Evolutionary conservation across 2,888 invertebrate genomes (phyloP).

Genomic region (Drosophila atroscutellata): DNA sequence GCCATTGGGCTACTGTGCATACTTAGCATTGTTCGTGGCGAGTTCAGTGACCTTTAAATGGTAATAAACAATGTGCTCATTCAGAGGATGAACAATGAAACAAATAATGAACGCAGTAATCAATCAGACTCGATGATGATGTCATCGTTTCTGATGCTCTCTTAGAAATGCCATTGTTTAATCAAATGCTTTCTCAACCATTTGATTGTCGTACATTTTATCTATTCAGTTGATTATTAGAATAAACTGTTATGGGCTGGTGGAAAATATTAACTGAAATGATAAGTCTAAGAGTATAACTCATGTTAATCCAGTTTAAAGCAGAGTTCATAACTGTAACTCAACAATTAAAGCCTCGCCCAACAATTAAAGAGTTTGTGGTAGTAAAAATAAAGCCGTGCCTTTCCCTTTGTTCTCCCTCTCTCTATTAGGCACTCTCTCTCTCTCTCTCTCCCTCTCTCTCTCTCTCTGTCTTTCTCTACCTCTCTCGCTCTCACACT

Average conservation of each 20-base stretch:
- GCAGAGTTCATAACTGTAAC: not conserved
- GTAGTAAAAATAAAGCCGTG: constrained; percentile 12
- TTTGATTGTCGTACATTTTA: too few species aligned
- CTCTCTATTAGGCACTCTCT: not conserved
- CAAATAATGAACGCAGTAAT: constrained; percentile 15
- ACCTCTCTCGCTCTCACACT: constrained; percentile 3
- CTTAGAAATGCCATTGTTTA: not conserved
- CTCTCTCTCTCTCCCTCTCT: not conserved
- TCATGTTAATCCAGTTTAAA: not conserved
- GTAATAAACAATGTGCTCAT: constrained; percentile 33
- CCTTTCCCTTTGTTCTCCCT: not conserved
- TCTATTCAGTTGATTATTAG: not conserved
- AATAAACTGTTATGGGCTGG: not conserved
- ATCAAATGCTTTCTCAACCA: constrained; percentile 4
- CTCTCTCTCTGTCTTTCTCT: not conserved
- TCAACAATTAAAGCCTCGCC: constrained; percentile 7
- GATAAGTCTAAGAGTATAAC: not conserved
- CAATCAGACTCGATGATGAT: constrained; percentile 9
- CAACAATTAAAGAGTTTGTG: constrained; percentile 9
- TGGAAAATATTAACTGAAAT: not conserved
- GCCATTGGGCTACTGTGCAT: constrained; percentile 32
- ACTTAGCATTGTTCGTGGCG: constrained; percentile 12
- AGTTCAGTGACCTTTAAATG: constrained; percentile 41
- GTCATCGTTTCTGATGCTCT: constrained; percentile 5
- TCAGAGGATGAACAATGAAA: constrained; percentile 31